These are phyloP conservation scores for Nephrotoma flavescens DNA, from an alignment of 2,888 invertebrate genomes.

Conservation along the genomic window DNA sequence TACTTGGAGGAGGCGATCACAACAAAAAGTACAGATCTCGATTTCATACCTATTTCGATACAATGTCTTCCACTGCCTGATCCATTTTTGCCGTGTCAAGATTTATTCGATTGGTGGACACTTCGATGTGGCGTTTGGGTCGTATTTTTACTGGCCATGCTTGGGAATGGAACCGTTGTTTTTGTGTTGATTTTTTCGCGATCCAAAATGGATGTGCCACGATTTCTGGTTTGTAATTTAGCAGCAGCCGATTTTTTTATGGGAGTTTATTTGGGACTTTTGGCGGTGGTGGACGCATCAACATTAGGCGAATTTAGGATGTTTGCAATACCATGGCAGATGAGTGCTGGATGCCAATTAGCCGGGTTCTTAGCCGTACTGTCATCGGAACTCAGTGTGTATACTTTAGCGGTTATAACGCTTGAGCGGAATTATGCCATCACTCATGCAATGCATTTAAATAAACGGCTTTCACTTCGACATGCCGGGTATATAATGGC, in stretches of 20 bases:
- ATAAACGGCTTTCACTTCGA: slow-evolving; percentile 78
- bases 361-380: slow-evolving; percentile 92
- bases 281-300: slow-evolving; percentile 91
- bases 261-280: slow-evolving; percentile 85
- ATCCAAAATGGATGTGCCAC: slow-evolving; percentile 90
- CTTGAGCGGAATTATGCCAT: slow-evolving; percentile 93
- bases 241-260: slow-evolving; percentile 96
- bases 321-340: slow-evolving; percentile 96
- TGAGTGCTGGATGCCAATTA: slow-evolving; percentile 81
- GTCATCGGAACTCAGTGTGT: slow-evolving; percentile 87
- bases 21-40: slow-evolving; percentile 11
- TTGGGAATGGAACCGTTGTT: slow-evolving; percentile 92
- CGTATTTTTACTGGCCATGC: slow-evolving; percentile 85
- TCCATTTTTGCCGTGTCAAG: slow-evolving; percentile 89
- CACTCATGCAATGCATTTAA: slow-evolving; percentile 93
- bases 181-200: slow-evolving; percentile 83
- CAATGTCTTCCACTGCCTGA: slow-evolving; percentile 78
- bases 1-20: slow-evolving; percentile 47
- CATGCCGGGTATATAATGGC: slow-evolving; percentile 88
- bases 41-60: slow-evolving; percentile 25
- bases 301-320: slow-evolving; percentile 91
- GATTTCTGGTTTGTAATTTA: slow-evolving; percentile 91
- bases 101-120: slow-evolving; percentile 97
- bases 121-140: slow-evolving; percentile 94
- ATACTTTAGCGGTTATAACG: slow-evolving; percentile 91